These are phyloP conservation scores for Oncorhynchus tshawytscha DNA, from an alignment of 2,113 vertebrate genomes.

Conservation along the genomic window DNA sequence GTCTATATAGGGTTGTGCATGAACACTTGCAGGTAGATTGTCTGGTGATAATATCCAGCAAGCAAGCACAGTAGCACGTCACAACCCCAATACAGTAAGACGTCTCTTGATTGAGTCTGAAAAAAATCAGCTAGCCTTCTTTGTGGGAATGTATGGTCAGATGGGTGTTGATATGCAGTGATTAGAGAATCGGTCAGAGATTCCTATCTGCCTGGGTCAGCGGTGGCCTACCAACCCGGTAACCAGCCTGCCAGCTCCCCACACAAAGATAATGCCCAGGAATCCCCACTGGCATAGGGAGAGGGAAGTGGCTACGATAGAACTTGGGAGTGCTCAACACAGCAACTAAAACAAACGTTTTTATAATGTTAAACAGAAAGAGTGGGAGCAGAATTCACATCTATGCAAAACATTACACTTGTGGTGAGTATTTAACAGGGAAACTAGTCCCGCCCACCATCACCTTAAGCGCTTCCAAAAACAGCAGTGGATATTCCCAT, in stretches of 20 bases:
- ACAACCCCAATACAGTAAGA: neutral
- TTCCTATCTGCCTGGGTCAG: slow-evolving; percentile 1
- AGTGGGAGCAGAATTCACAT: neutral
- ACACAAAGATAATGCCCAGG: slow-evolving; percentile 1
- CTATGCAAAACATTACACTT: neutral
- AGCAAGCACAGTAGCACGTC: neutral
- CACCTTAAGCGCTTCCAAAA: neutral
- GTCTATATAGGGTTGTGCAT: neutral
- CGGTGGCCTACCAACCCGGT: neutral
- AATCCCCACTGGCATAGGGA: neutral
- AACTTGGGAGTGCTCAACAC: neutral
- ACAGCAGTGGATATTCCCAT: neutral
- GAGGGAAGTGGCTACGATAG: neutral
- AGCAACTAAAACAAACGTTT: neutral
- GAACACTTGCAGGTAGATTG: too few relatives aligned
- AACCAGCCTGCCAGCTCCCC: neutral
- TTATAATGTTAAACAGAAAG: neutral
- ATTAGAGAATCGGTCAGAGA: neutral
- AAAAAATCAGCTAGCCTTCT: neutral
- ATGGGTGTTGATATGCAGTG: neutral
- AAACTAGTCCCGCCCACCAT: neutral
- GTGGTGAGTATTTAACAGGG: neutral
- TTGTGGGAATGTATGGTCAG: neutral
- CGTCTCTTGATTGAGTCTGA: neutral
- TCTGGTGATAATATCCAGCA: too few relatives aligned